Evolutionary conservation across 2,888 invertebrate species (phyloP).

Genomic region (Rhabditophanes sp.): DNA sequence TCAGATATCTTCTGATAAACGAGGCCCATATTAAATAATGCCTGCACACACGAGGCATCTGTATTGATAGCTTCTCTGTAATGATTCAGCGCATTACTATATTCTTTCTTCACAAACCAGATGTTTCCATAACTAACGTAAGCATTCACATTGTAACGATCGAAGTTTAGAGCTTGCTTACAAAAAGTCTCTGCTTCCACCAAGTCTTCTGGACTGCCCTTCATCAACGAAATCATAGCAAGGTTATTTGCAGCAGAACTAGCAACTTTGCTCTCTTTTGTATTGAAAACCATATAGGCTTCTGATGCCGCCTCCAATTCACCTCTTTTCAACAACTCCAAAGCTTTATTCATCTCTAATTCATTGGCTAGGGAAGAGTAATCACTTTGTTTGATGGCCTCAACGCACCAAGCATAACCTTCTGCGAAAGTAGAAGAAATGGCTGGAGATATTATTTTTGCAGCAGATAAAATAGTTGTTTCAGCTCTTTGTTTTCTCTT

Average conservation of each 20-base stretch:
- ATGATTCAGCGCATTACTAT: conserved; percentile 1
- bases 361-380: conserved; percentile 67
- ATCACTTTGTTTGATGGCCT: conserved; percentile 72
- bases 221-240: conserved; percentile 65
- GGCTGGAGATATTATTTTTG: conserved; percentile 70
- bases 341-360: conserved; percentile 66
- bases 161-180: conserved; percentile 59
- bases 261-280: conserved; percentile 64
- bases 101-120: conserved; percentile 54
- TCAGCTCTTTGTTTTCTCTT: conserved; percentile 58
- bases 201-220: conserved; percentile 49
- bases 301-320: conserved; percentile 63
- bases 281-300: conserved; percentile 68
- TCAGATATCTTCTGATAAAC: conserved; percentile 58
- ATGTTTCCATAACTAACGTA: conserved; percentile 64
- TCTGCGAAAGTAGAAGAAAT: conserved; percentile 54
- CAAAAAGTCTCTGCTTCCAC: conserved; percentile 62
- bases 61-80: conserved; percentile 59
- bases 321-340: conserved; percentile 62
- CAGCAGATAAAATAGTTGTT: conserved; percentile 65
- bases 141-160: conserved; percentile 62
- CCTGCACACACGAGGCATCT: conserved; percentile 59
- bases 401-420: conserved; percentile 64
- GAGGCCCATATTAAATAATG: conserved; percentile 48
- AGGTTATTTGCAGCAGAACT: conserved; percentile 70